phyloP scores from a whole-genome alignment of 30 jellyfish, hydroid and myxozoan genomes.

The Nemopilema nomurai region DNA sequence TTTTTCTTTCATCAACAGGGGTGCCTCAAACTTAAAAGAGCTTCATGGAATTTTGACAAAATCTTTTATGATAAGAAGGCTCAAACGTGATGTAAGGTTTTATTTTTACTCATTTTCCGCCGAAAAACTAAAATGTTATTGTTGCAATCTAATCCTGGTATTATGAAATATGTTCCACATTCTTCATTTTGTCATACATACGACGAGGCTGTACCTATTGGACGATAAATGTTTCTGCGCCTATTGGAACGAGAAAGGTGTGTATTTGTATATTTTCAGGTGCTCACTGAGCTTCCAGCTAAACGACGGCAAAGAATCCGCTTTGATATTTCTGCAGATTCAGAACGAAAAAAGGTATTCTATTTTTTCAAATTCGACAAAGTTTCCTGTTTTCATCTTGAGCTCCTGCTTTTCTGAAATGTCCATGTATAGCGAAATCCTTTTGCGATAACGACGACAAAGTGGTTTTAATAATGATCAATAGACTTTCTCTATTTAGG shows the following conservation, averaged over 20 bases:
- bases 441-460: no score
- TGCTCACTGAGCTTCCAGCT: slow-evolving; percentile 81
- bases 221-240: background rate
- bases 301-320: slow-evolving; percentile 81
- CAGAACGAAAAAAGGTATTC: slow-evolving; percentile 68
- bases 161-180: no score
- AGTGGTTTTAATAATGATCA: no score
- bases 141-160: no score
- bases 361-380: background rate
- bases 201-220: background rate
- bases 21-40: slow-evolving; percentile 86
- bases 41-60: slow-evolving; percentile 59
- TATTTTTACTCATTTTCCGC: background rate
- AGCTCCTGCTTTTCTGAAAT: no score
- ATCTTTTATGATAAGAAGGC: slow-evolving; percentile 79
- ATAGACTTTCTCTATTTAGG: no score
- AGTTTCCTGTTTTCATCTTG: no score
- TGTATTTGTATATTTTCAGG: slow-evolving; percentile 56
- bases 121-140: background rate
- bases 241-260: background rate
- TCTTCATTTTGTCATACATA: background rate
- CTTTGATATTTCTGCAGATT: slow-evolving; percentile 63
- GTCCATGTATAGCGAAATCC: no score
- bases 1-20: slow-evolving; percentile 34
- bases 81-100: slow-evolving; percentile 68